Evolutionary conservation across 2,113 vertebrate species (phyloP).

Genomic region (Phasianus colchicus): DNA sequence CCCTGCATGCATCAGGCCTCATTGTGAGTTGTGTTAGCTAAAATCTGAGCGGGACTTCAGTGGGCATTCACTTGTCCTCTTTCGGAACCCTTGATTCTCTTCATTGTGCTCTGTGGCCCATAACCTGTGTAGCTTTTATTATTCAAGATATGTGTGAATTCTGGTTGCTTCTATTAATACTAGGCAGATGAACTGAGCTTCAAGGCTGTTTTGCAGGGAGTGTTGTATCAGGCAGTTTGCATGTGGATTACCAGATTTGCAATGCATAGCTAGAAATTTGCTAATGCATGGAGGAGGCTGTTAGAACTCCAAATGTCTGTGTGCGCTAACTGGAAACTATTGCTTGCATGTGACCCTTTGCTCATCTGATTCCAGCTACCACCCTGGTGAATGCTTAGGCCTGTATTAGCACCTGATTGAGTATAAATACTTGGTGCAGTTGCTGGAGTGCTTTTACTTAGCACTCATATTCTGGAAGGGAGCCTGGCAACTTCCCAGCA

Average conservation of each 20-base stretch:
- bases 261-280: not conserved
- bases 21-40: fast-evolving
- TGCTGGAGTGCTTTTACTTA: conserved; percentile 25
- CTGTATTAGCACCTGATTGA: conserved; percentile 19
- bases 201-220: not conserved
- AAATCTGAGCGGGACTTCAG: not conserved
- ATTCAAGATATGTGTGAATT: not conserved
- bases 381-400: not conserved
- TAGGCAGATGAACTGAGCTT: not conserved
- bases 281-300: not conserved
- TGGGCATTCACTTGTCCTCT: not conserved
- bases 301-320: not conserved
- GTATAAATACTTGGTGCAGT: conserved; percentile 1
- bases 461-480: not conserved
- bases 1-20: not conserved
- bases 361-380: not conserved
- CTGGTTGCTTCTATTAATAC: not conserved
- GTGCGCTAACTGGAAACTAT: not conserved
- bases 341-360: not conserved
- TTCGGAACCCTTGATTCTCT: not conserved
- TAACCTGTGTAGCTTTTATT: not conserved
- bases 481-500: not conserved
- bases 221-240: not conserved
- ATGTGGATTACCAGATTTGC: not conserved
- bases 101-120: not conserved